Evolutionary conservation across 2,113 vertebrate species (phyloP).

Genomic region (Garra rufa): DNA sequence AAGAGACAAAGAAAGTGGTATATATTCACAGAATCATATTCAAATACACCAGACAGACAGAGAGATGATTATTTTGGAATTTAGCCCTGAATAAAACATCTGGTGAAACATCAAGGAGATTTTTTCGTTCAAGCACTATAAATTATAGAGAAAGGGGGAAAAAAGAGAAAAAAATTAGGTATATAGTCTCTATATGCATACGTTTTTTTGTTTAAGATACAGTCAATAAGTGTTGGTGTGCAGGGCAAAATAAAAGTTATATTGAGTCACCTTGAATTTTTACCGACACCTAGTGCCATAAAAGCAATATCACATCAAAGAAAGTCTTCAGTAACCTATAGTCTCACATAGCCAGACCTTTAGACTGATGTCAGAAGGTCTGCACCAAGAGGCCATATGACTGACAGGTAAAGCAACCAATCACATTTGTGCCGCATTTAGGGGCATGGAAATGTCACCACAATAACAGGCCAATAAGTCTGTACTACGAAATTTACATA

Average conservation of each 20-base stretch:
- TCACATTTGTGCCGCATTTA: no score
- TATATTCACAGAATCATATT: neutral
- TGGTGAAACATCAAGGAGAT: neutral
- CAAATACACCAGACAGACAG: neutral
- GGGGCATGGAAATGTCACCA: no score
- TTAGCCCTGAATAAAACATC: constrained; percentile 3
- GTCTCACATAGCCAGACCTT: no score
- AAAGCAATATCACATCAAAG: neutral
- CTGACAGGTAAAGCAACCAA: no score
- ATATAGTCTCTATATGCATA: neutral
- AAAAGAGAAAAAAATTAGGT: neutral
- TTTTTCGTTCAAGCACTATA: neutral
- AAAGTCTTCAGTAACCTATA: neutral
- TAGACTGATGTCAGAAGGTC: no score
- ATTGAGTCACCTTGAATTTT: neutral
- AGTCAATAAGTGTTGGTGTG: neutral
- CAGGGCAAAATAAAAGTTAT: neutral
- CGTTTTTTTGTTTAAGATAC: neutral
- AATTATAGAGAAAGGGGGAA: neutral
- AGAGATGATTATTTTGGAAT: neutral
- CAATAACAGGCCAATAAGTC: no score
- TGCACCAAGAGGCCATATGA: no score
- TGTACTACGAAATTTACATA: no score
- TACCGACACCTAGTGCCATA: neutral
- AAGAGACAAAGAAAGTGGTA: neutral